Conservation (phyloP, 2,113 vertebrate species). For the Camelus bactrianus region DNA sequence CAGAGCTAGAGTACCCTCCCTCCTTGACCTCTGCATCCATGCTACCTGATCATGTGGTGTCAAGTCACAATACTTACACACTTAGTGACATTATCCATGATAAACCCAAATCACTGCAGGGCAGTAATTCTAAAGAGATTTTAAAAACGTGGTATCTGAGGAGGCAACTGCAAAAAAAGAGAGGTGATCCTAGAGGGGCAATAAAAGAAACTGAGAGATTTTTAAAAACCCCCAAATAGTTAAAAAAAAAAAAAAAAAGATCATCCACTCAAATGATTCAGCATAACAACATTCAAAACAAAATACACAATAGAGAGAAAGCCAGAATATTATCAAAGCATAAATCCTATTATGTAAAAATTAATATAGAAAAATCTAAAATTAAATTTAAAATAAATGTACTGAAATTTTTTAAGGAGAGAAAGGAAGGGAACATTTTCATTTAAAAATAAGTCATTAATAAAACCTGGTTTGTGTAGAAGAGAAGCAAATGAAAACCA, state of each 20-base stretch:
- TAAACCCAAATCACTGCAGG: neutral
- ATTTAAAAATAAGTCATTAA: neutral
- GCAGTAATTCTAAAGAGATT: neutral
- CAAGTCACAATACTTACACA: neutral
- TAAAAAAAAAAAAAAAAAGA: neutral
- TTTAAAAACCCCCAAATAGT: neutral
- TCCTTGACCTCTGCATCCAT: neutral
- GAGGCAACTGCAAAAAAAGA: neutral
- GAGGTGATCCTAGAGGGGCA: neutral
- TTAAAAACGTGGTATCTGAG: neutral
- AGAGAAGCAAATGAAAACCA: neutral
- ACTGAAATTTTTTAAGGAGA: neutral
- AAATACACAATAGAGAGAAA: neutral
- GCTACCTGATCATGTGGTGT: neutral
- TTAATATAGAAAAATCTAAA: neutral
- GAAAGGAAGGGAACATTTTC: neutral
- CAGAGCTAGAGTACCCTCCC: neutral
- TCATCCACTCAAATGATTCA: neutral
- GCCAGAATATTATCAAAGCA: neutral
- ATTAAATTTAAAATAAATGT: neutral
- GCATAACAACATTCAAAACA: neutral
- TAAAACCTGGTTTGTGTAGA: neutral
- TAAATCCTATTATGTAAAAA: neutral
- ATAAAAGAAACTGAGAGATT: neutral
- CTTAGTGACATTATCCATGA: neutral